Evolutionary conservation across 92 coral and sea anemone species (phyloP), one percentile per base, ranked within the genome.

Genomic region (Ricordea florida): DNA sequence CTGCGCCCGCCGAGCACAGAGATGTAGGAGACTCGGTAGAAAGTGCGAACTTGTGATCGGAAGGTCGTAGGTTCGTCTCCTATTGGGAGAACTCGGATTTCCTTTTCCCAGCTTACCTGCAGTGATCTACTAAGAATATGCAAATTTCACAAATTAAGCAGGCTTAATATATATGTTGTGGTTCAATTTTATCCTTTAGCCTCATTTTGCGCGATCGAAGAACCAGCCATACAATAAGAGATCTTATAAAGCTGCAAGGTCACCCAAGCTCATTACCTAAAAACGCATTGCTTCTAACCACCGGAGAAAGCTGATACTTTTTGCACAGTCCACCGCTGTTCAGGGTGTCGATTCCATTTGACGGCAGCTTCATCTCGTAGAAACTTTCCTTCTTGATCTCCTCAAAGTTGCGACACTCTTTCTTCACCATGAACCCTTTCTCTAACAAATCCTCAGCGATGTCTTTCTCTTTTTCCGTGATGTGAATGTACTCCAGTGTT

Each of bases 401-500:
- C 41, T 76, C 87, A 34, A 74, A 61, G 31, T 57, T 48, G 32
- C 87, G 73, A 26, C 92, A 86, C 18, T 44, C 41, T 45, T 27
- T 74, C 23, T 65, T 76, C 33, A 35, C 67, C 23, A 86, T 58
- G 51, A 62, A 25, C 0, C 80, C 55, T 27, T 62, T 86, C 35
- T 63, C 36, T 27, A 82, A 44, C 29, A 86, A 67, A 45, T 86
- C 89, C 21, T 74, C 57, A 23, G 92, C 66, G 6, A 86, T 30
- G 16, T 45, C 69, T 50, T 66, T 82, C 10, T 86, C 92, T 28
- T 57, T 73, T 9, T 69, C 83, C 10, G 89, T 86, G 42, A 86
- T 72, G 57, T 86, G 92, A 10, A 74, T 65, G 34, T 61, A 57
- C 28, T 74, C 58, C 18, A 77, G 72, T 0, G 31, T 11, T 23